Evolutionary conservation across 2,888 invertebrate genomes (phyloP), one percentile per base, ranked within the genome.

Genomic region (Lymantria dispar): DNA sequence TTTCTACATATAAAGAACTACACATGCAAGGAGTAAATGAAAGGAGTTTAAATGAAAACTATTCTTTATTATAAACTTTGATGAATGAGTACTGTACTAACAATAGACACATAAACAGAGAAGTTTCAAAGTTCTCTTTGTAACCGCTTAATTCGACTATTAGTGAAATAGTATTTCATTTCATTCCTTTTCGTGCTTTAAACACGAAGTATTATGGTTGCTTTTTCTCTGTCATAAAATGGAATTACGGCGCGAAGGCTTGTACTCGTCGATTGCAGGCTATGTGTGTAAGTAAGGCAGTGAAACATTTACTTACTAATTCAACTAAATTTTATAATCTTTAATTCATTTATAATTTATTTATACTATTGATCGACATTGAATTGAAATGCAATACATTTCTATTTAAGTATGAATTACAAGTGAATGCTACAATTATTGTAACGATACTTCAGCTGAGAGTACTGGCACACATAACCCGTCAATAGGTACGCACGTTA

Each of bases 401-500:
- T 22, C 22, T 22, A 22, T 22, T 22, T 22, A 22, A 53, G 43
- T 39, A 50, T 56, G 56, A 45, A 54, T 53, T 57, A 59, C 54
- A 56, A 58, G 47, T 41, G 47, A 51, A 46, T 52, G 53, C 58
- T 57, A 52, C 60, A 53, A 55, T 49, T 52, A 54, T 60, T 54
- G 60, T 64, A 56, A 64, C 58, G 55, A 54, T 22, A 50, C 33
- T 43, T 46, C 45, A 43, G 57, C 56, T 50, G 57, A 58, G 61
- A 57, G 64, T 75, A 78, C 75, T 72, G 74, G 75, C 83, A 77
- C 81, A 80, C 78, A 80, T 78, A 81, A 83, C 81, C 85, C 83
- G 78, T 78, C 76, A 74, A 78, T 79, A 71, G 65, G 70, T 72
- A 80, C 80, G 80, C 76, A 76, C 78, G 84, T 87, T 87, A 87